Base-by-base conservation (phyloP, 2,797 vertebrate species). In the Acrossocheilus fasciatus region DNA sequence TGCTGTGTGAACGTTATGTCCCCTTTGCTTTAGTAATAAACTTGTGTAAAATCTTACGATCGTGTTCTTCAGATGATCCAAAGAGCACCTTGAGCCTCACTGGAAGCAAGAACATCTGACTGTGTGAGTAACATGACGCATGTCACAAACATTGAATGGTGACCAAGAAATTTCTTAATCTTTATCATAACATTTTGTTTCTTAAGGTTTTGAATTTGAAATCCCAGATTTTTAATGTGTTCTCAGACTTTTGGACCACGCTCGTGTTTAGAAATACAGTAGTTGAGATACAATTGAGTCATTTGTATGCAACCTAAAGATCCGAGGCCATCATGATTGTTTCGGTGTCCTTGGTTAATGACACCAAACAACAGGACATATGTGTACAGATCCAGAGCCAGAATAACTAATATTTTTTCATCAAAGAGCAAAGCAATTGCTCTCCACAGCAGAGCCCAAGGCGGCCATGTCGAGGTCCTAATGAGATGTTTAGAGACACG, bases 401-500 rank as follows among this genome's bases (percentile, higher is more conserved):
- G 80, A 59, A 81, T 88, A 87, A 83, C 79, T 89, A 88, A 89
- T 84, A 76, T 85, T 86, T 84, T 82, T 88, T 72, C 89, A 89
- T 87, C 83, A 84, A 83, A 81, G 43, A 70, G 68, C 70, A 86
- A 85, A 81, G 78, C 82, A 87, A 91, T 92, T 86, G 87, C 80
- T 92, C 86, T 91, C 89, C 54, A 77, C 82, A 89, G 86, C 89
- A 82, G 83, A 86, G 88, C 91, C 91, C 88, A 88, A 89, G 92
- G 91, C 90, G 76, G 83, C 75, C 83, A 76, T 86, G 87, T 77
- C 87, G 87, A 88, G 54, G 78, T 87, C 81, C 85, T 92, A 92
- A 93, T 92, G 91, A 92, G 90, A 88, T 90, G 87, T 89, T 89
- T 89, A 86, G 88, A 90, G 89, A 90, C 89, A 87, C 75, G 81